Conservation (phyloP, 2,113 vertebrate species). For the Pachyramphus minor region DNA sequence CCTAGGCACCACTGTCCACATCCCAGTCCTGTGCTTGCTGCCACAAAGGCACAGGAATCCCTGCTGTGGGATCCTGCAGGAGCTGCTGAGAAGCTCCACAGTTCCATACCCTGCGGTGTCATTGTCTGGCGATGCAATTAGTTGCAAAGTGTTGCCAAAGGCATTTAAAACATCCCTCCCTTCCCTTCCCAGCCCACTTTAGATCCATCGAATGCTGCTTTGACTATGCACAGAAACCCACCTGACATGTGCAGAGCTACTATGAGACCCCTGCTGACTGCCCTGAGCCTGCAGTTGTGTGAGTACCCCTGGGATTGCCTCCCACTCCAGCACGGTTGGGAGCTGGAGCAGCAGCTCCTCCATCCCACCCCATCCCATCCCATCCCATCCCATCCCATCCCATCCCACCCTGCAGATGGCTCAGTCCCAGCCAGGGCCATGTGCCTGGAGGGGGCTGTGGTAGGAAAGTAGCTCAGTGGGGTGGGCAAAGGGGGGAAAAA, state of each 20-base stretch:
- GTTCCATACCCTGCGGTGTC: fast-evolving
- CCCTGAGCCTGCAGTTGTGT: not conserved
- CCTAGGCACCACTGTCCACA: fast-evolving
- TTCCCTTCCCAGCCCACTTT: not conserved
- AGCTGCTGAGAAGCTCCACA: not conserved
- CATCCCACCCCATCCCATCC: not conserved
- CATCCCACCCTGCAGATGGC: not conserved
- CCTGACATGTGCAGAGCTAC: not conserved
- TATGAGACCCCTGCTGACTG: not conserved
- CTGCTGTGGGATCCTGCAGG: fast-evolving
- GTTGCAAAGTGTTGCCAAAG: not conserved
- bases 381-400: not conserved
- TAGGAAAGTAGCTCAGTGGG: not conserved
- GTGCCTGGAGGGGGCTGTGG: no score
- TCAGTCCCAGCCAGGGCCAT: not conserved
- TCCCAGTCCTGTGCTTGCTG: not conserved
- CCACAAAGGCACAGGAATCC: not conserved
- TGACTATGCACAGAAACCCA: fast-evolving
- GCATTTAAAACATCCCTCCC: fast-evolving
- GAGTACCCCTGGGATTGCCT: not conserved
- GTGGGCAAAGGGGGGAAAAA: fast-evolving
- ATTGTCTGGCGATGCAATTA: fast-evolving
- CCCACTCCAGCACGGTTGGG: fast-evolving
- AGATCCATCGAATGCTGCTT: not conserved
- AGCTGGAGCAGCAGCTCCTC: not conserved